Evolutionary conservation across 2,113 vertebrate species (phyloP).

Genomic region (Cromileptes altivelis): DNA sequence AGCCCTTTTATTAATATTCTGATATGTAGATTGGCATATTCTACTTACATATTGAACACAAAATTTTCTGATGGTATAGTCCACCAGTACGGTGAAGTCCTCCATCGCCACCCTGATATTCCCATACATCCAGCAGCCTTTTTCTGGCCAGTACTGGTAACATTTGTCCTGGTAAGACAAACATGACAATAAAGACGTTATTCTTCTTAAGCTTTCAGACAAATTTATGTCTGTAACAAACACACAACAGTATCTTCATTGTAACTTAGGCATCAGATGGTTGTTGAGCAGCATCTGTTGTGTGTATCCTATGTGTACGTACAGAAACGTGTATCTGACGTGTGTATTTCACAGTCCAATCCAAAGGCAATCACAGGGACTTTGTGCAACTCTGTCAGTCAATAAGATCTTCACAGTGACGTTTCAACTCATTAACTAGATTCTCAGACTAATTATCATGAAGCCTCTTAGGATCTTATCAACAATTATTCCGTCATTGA

Average conservation of each 20-base stretch:
- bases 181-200: neutral
- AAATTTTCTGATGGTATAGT: conserved; percentile 97
- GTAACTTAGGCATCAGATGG: neutral
- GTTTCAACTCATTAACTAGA: conserved; percentile 81
- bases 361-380: conserved; percentile 58
- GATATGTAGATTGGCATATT: neutral
- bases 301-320: neutral
- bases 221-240: neutral
- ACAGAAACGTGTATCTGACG: conserved; percentile 14
- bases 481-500: conserved; percentile 85
- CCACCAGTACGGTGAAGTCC: conserved; percentile 93
- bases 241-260: neutral
- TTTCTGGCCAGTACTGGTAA: conserved; percentile 96
- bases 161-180: conserved; percentile 90
- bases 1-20: neutral
- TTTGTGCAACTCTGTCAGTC: conserved; percentile 75
- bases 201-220: neutral
- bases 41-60: conserved; percentile 92
- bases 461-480: conserved; percentile 82
- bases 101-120: conserved; percentile 91
- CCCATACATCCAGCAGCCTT: conserved; percentile 97
- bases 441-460: conserved; percentile 84
- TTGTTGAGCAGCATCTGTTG: neutral
- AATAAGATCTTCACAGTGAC: conserved; percentile 69
- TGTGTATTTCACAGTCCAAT: conserved; percentile 41